Conservation (phyloP, 2,888 invertebrate species). For the Adelphocoris suturalis region DNA sequence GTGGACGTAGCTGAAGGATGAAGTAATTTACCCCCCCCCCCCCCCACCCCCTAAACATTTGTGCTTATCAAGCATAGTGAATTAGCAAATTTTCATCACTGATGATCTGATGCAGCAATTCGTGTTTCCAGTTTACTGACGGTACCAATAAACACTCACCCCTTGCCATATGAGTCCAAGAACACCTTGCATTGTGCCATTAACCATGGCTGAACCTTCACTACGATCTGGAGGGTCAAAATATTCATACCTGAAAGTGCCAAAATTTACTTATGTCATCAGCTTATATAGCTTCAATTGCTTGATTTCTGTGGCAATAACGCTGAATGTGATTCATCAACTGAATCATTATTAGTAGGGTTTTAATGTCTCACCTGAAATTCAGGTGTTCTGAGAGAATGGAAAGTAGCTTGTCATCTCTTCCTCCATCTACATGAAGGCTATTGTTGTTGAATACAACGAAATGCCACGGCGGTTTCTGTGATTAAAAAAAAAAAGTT, state of each 20-base stretch:
- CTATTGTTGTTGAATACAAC: constrained; percentile 82
- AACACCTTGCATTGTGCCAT: constrained; percentile 86
- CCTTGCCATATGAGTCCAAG: constrained; percentile 86
- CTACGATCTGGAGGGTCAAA: constrained; percentile 87
- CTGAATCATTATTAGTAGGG: too few species aligned
- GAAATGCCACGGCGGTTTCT: constrained; percentile 89
- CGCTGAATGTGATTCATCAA: too few species aligned
- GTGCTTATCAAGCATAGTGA: too few species aligned
- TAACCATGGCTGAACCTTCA: constrained; percentile 84
- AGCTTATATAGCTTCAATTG: too few species aligned
- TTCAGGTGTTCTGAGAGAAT: constrained; percentile 85
- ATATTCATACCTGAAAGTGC: constrained; percentile 82
- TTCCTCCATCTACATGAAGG: constrained; percentile 84
- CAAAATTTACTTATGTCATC: too few species aligned
- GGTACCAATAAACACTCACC: constrained; percentile 78
- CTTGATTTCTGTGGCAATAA: too few species aligned
- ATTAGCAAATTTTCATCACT: too few species aligned
- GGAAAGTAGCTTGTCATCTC: constrained; percentile 85
- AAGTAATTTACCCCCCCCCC: too few species aligned
- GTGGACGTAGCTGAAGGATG: too few species aligned
- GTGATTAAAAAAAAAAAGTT: constrained; percentile 62
- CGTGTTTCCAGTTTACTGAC: too few species aligned
- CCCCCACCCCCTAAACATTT: too few species aligned
- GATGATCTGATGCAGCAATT: too few species aligned
- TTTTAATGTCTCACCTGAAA: constrained; percentile 80